A percentile compares a stretch with the other conserved stretches of the same genome.
These are phyloP conservation scores for Sebastes matsubarae DNA, from an alignment of 2,797 vertebrate genomes.

Conservation along the genomic window DNA sequence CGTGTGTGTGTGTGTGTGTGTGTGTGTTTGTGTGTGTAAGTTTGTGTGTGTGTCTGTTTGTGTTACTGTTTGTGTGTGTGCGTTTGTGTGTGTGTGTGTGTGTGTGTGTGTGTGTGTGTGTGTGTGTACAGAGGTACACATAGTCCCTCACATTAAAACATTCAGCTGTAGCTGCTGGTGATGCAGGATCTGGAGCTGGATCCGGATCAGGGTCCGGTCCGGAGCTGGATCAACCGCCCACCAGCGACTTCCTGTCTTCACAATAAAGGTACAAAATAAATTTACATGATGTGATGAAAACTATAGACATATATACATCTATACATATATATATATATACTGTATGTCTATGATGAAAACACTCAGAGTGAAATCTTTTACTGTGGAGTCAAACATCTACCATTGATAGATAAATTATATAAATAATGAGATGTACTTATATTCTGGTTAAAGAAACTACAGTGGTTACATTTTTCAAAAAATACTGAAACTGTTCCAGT, in stretches of 20 bases:
- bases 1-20: background rate
- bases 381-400: background rate
- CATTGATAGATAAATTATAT: background rate
- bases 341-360: no score
- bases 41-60: no score
- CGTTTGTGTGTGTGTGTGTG: background rate
- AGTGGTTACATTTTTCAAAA: no score
- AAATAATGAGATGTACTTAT: background rate
- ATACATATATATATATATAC: no score
- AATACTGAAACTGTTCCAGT: no score
- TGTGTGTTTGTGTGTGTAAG: background rate
- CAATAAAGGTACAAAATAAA: slow-evolving; percentile 26
- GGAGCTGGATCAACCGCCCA: slow-evolving; percentile 1
- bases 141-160: background rate
- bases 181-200: slow-evolving; percentile 32
- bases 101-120: background rate
- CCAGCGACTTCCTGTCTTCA: slow-evolving; percentile 40
- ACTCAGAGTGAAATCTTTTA: background rate
- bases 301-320: no score
- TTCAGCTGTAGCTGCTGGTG: background rate
- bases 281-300: background rate
- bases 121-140: background rate
- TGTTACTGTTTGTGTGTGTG: background rate
- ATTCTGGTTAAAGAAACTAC: background rate
- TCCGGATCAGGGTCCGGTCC: background rate